These are phyloP conservation scores for Cryptocheilus praepositus DNA, from an alignment of 2,888 invertebrate genomes.

Conservation along the genomic window DNA sequence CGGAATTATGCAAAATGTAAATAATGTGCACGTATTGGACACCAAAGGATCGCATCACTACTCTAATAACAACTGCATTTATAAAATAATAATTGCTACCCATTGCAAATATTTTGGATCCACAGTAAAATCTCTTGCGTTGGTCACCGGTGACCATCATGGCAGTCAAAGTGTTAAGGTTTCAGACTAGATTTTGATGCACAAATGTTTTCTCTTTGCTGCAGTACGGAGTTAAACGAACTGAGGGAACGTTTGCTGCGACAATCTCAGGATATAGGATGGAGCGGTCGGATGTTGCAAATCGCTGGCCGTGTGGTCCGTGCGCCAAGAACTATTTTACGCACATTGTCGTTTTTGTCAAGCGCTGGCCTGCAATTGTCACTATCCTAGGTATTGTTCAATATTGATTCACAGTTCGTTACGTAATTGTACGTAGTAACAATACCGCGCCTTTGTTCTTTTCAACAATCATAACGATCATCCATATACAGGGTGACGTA, in stretches of 20 bases:
- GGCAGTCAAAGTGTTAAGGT: no score
- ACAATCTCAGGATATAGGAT: constrained; percentile 63
- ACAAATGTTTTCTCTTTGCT: background rate
- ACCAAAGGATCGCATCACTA: no score
- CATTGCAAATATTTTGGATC: no score
- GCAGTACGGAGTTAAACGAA: constrained; percentile 60
- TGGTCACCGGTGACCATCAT: no score
- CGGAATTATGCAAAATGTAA: no score
- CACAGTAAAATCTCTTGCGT: no score
- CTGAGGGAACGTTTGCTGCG: constrained; percentile 60
- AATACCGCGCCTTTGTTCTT: background rate
- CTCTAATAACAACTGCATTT: no score
- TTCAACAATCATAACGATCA: no score
- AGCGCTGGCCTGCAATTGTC: constrained; percentile 31
- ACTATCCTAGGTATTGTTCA: constrained; percentile 35
- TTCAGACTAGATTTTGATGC: no score
- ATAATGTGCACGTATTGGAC: no score
- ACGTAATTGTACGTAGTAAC: background rate
- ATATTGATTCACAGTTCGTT: constrained; percentile 10
- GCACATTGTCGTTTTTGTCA: constrained; percentile 64
- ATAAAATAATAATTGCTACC: no score
- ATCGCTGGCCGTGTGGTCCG: constrained; percentile 68
- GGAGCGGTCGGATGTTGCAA: constrained; percentile 68
- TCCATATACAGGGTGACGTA: no score
- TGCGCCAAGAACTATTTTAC: constrained; percentile 66